Percentiles rank a stretch among this genome's conserved stretches.
Conservation (phyloP, 2,113 vertebrate genomes). For the Platysteira castanea region DNA sequence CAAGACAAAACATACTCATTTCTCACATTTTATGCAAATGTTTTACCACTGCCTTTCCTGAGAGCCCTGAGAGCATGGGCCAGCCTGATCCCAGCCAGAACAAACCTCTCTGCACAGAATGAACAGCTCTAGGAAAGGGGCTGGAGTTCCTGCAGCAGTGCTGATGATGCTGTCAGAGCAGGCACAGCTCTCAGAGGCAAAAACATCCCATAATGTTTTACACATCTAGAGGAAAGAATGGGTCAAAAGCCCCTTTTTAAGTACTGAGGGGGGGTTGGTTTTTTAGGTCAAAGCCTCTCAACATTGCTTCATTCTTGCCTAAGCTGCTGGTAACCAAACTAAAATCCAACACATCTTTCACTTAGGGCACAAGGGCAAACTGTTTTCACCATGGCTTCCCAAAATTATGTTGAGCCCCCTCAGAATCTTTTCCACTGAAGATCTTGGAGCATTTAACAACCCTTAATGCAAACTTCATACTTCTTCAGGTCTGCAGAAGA, state of each 20-base stretch:
- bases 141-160: no score
- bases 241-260: neutral
- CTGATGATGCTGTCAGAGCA: neutral
- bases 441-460: neutral
- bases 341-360: neutral
- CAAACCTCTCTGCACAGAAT: neutral
- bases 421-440: neutral
- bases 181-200: neutral
- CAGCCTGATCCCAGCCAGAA: neutral
- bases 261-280: neutral
- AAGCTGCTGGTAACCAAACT: neutral
- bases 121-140: neutral
- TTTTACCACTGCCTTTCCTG: neutral
- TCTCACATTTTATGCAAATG: neutral
- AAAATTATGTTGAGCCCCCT: neutral
- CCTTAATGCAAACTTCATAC: neutral
- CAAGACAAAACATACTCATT: neutral
- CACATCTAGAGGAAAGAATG: neutral
- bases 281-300: neutral
- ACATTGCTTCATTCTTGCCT: neutral
- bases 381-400: neutral
- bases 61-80: neutral
- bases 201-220: neutral
- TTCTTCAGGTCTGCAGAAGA: neutral
- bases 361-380: neutral